A percentile compares a stretch with the other conserved stretches of the same genome.
Conservation (phyloP, 1,140 invertebrate species). For the Gonatopus flavifemur region DNA sequence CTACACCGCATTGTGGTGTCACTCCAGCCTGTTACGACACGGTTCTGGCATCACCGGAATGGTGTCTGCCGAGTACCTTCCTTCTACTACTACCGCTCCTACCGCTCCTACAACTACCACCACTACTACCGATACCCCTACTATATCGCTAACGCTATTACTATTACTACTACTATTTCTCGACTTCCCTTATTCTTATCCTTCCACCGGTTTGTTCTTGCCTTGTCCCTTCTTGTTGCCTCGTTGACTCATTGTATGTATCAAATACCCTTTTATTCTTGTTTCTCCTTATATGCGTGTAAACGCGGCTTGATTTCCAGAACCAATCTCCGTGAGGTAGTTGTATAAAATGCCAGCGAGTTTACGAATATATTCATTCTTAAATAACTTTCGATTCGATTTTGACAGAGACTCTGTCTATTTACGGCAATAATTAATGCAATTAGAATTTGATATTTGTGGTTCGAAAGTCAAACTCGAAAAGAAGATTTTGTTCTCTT, state of each 20-base stretch:
- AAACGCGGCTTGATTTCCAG: constrained; percentile 38
- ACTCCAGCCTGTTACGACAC: constrained; percentile 56
- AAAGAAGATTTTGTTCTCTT: no score
- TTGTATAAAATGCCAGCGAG: no score
- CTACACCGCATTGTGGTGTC: constrained; percentile 60
- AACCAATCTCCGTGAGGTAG: no score
- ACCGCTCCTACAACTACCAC: constrained; percentile 16
- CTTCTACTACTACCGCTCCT: constrained; percentile 20
- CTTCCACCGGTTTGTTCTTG: neutral
- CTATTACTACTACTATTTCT: constrained; percentile 17
- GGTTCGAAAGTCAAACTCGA: no score
- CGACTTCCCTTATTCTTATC: constrained; percentile 8
- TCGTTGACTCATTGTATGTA: no score
- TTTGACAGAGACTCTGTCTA: no score
- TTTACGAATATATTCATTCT: no score
- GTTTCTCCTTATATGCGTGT: constrained; percentile 34
- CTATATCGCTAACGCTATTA: constrained; percentile 18
- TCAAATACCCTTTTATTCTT: neutral
- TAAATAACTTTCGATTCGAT: no score
- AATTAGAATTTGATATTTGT: no score
- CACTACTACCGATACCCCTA: constrained; percentile 16
- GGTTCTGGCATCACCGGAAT: constrained; percentile 57
- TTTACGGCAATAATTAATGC: no score
- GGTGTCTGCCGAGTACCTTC: constrained; percentile 48
- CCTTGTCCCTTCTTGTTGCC: constrained; percentile 4